Base-by-base conservation (phyloP, 2,113 vertebrate species). In the Turdus rufiventris region DNA sequence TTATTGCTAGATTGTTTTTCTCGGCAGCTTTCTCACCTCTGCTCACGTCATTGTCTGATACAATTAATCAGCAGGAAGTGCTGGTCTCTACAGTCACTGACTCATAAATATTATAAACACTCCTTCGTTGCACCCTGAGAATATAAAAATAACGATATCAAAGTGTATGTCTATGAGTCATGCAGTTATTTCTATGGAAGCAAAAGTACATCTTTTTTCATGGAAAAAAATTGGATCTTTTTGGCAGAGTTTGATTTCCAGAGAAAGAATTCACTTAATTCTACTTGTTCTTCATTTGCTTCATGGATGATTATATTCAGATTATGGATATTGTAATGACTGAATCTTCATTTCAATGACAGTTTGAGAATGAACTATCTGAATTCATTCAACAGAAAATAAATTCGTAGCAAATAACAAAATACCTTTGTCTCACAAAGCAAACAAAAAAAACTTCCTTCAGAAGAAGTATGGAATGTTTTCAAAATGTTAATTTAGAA, bases 401-500 rank as follows among this genome's bases (percentile, higher is more conserved):
- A 77, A 71, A 87, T 81, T 78, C 61, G 73, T 24, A 67, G 61
- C 67, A 71, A 95, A 88, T 62, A 91, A 80, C 16, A 70, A 92
- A 93, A 48, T 38, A 75, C 2, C 18, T 82, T 85, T 90, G 36
- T 85, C 72, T 72, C 38, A 88, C 36, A 45, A 79, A 79, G 65
- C 56, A 78, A 77, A 77, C 40, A 36, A 82, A 82, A 65, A 65
- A 72, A 95, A 89, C 23, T 89, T 77, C 28, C 45, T 65, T 57
- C 66, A 67, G 56, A 72, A 72, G 50, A 75, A 79, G 14, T 45
- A 78, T 75, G 58, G 48, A 82, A 79, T 45, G 12, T 53, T 91
- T 89, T 89, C 40, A 85, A 82, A 88, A 45, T 75, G 53, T 53
- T 96, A 78, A 91, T 94, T 85, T 85, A 72, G 90, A 60, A 79